These are phyloP conservation scores for Proales similis DNA, from an alignment of 1,140 invertebrate genomes.

Conservation along the genomic window DNA sequence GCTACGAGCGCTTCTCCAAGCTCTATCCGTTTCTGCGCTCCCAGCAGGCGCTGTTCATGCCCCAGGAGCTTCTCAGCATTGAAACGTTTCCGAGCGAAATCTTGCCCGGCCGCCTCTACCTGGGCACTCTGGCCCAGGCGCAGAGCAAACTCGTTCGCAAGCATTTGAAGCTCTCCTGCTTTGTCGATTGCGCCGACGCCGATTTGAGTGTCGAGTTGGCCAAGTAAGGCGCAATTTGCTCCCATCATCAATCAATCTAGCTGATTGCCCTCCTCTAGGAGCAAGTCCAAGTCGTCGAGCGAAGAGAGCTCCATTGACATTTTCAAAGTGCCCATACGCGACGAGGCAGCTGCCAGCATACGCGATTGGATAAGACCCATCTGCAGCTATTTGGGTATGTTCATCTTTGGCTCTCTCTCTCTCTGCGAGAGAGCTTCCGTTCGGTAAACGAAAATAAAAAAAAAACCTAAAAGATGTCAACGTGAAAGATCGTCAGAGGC, in stretches of 20 bases:
- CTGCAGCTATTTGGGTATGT: too few species aligned
- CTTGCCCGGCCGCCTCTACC: constrained; percentile 46
- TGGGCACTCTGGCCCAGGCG: constrained; percentile 49
- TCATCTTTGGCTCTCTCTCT: too few species aligned
- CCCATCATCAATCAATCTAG: neutral
- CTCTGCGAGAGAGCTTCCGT: too few species aligned
- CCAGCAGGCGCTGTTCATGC: constrained; percentile 52
- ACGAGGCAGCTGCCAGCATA: constrained; percentile 46
- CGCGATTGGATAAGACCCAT: too few species aligned
- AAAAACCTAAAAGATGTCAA: constrained; percentile 24
- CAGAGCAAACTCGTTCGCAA: constrained; percentile 49
- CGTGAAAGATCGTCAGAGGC: constrained; percentile 41
- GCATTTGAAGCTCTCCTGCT: constrained; percentile 50
- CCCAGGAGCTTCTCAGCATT: constrained; percentile 50
- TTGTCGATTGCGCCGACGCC: constrained; percentile 50
- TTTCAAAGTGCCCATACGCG: constrained; percentile 42
- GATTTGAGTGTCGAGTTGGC: too few species aligned
- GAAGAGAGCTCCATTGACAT: constrained; percentile 4
- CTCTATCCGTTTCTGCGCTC: constrained; percentile 53
- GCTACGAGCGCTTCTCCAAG: constrained; percentile 52
- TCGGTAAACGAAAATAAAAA: neutral
- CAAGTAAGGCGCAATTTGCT: too few species aligned
- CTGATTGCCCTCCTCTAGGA: neutral
- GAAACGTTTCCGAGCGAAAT: constrained; percentile 52
- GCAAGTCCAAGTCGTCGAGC: constrained; percentile 6